Base-by-base conservation (phyloP, 1,140 invertebrate genomes). In the Cephus cinctus region DNA sequence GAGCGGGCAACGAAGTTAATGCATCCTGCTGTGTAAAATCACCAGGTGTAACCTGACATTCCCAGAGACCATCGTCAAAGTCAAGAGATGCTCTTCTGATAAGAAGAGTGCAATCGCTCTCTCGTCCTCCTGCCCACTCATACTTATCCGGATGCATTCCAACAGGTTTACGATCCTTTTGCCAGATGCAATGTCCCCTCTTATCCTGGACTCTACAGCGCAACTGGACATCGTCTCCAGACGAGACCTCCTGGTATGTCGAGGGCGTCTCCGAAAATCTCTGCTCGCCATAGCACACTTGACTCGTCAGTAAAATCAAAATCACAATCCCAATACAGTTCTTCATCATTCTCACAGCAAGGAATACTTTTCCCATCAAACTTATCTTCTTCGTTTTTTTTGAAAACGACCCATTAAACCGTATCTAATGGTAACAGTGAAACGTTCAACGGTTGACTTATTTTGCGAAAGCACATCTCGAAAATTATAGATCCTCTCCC, bases 31-130 rank as follows among this genome's bases (percentile, higher is more conserved):
- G 48, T 6, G 63, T 69, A 18, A 75, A 71, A 50, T 76, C 68
- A 49, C 90, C 92, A 19, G 91, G 88, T 2, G 90, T 93, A 40
- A 95, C 91, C 69, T 94, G 92, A 68, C 92, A 95, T 76, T 94
- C 90, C 92, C 92, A 96, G 44, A 86, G 80, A 1, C 91, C 92
- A 65, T 94, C 92, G 65, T 95, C 92, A 41, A 90, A 88, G 59
- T 92, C 87, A 12, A 93, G 75, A 18, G 86, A 86, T 4, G 90
- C 90, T 12, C 86, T 83, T 39, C 86, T 78, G 52, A 95, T 87
- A 78, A 87, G 86, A 21, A 95, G 77, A 15, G 89, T 90, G 71
- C 92, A 96, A 69, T 96, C 92, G 21, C 86, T 86, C 9, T 65
- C 62, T 3, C 58, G 58, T 5, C 47, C 46, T 32, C 84, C 84